Evolutionary conservation across 64 coral and sea anemone species (phyloP).

Genomic region (Acropora tenuis): DNA sequence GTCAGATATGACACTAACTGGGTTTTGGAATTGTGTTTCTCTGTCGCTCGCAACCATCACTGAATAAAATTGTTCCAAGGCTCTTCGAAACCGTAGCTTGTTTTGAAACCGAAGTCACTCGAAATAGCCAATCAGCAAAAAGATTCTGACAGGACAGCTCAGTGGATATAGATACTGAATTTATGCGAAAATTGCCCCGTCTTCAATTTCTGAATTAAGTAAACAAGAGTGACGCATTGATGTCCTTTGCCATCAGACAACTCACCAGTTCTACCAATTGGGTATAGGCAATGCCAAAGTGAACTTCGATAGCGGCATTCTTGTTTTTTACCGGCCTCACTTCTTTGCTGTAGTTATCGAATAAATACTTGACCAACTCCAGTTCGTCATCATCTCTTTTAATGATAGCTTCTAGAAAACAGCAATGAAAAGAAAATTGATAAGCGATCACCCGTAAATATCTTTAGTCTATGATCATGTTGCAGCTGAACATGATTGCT

Average conservation of each 20-base stretch:
- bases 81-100: too few relatives aligned
- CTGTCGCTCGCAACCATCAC: not conserved
- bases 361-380: constrained; percentile 69
- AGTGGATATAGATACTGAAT: too few relatives aligned
- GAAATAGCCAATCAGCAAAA: too few relatives aligned
- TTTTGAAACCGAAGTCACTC: too few relatives aligned
- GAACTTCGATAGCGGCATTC: constrained; percentile 74
- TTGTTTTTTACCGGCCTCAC: constrained; percentile 92
- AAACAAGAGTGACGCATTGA: not conserved
- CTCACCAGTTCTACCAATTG: constrained; percentile 93
- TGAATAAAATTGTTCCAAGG: not conserved
- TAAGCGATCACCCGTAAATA: too few relatives aligned
- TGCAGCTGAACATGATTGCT: too few relatives aligned
- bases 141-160: too few relatives aligned
- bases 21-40: not conserved
- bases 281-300: constrained; percentile 88
- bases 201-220: not conserved
- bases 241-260: not conserved
- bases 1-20: not conserved
- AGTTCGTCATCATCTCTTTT: constrained; percentile 88
- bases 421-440: not conserved
- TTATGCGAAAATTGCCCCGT: too few relatives aligned
- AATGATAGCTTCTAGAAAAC: constrained; percentile 54
- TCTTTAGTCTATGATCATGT: too few relatives aligned
- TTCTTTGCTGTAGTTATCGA: constrained; percentile 80